Base-by-base conservation (phyloP, 2,888 invertebrate species). In the Amiota minor region DNA sequence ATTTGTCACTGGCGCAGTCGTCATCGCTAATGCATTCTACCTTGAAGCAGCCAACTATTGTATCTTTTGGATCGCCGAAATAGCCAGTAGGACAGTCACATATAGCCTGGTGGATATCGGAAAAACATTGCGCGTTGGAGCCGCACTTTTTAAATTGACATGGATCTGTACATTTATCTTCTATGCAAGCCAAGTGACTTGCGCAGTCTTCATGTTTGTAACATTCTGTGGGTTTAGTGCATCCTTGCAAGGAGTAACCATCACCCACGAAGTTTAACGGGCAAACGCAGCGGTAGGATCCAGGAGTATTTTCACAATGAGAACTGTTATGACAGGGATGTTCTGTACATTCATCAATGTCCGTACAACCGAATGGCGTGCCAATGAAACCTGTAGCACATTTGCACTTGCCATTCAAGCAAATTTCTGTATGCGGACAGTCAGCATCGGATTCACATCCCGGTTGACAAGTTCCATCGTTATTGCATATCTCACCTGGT, bases 401-500 rank as follows among this genome's bases (percentile, higher is more conserved):
- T 87, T 93, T 93, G 88, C 97, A 97, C 87, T 94, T 93, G 50
- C 92, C 93, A 72, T 91, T 92, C 55, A 93, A 89, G 85, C 97
- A 97, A n/a, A 94, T 90, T 90, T 97, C 95, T 76, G 95, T 94
- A 56, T 92, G 90, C 64, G 93, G 92, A 85, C 97, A 97, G 84
- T 97, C 97, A 1, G 93, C 92, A 87, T 96, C 95, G 0, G 93
- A 92, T 75, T 94, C 93, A 86, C 97, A 97, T 9, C 97, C 97
- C 2, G 94, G 92, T 84, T 94, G 93, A 85, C 97, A 97, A 59
- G 93, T 92, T 71, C 97, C 96, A 77, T 91, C 91, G 76, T 93
- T 93, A 78, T 93, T 93, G 81, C 97, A 97, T 74, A 97, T 93
- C 91, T 97, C 97, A 68, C 97, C 97, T 2, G 95, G 94, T 81